A percentile compares a stretch with the other conserved stretches of the same genome.
phyloP scores from a whole-genome alignment of 2,797 vertebrate species.

The Rhincodon typus region DNA sequence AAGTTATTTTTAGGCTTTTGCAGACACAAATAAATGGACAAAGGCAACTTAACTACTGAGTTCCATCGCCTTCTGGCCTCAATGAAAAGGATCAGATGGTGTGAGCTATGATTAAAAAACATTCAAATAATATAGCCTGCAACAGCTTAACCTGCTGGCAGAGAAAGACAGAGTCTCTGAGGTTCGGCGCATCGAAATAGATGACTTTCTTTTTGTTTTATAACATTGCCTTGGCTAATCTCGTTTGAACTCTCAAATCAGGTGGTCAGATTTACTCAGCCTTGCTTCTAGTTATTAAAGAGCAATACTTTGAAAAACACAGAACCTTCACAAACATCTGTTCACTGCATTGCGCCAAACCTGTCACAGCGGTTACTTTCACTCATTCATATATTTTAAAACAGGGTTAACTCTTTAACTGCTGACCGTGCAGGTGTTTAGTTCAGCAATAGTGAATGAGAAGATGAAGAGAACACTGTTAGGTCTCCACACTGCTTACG shows the following conservation, averaged over 20 bases:
- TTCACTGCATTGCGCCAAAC: not conserved
- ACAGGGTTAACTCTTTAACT: not conserved
- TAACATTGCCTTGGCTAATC: not conserved
- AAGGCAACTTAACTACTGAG: not conserved
- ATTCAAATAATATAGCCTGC: not conserved
- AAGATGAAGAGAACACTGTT: not conserved
- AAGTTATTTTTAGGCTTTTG: not conserved
- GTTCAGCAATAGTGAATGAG: not conserved
- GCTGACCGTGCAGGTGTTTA: not conserved
- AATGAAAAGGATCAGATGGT: not conserved
- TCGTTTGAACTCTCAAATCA: not conserved
- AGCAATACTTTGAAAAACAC: not conserved
- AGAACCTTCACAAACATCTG: not conserved
- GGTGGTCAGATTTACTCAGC: not conserved
- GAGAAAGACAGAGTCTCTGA: not conserved
- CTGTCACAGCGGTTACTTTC: not conserved
- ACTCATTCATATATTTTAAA: not conserved
- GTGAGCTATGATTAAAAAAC: not conserved
- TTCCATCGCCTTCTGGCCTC: not conserved
- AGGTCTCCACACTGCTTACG: not conserved
- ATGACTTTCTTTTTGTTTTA: constrained; percentile 1
- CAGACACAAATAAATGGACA: constrained; percentile 12
- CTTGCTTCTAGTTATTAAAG: not conserved
- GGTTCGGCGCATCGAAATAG: not conserved
- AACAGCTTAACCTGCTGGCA: not conserved